Conservation (phyloP, 2,888 invertebrate species). For the Neoascia interrupta region DNA sequence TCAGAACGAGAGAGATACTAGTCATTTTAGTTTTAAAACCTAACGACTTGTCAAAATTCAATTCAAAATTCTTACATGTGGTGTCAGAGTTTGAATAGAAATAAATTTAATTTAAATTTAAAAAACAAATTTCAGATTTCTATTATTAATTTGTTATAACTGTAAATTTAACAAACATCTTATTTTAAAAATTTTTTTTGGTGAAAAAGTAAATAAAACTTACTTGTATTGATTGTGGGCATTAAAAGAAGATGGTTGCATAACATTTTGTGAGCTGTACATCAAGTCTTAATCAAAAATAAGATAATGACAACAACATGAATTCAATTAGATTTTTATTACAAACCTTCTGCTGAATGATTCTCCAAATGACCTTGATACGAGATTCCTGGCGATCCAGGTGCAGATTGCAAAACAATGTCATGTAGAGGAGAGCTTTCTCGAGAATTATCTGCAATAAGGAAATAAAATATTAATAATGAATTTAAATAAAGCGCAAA, state of each 20-base stretch:
- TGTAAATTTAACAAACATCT: no score
- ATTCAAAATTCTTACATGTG: no score
- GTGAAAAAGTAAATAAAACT: conserved; percentile 38
- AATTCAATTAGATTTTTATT: conserved; percentile 15
- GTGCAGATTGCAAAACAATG: conserved; percentile 82
- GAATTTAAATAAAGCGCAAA: no score
- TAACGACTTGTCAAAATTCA: no score
- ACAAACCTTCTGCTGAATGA: conserved; percentile 76
- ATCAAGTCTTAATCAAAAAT: conserved; percentile 74
- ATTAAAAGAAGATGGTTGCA: conserved; percentile 76
- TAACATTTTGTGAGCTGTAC: conserved; percentile 76
- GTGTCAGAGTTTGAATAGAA: no score
- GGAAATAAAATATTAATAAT: no score
- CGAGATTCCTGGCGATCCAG: conserved; percentile 84
- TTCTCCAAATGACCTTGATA: conserved; percentile 75
- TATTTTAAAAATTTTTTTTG: not conserved
- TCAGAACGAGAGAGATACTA: no score
- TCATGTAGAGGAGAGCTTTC: conserved; percentile 96
- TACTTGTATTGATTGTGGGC: conserved; percentile 78
- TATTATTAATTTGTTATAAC: no score
- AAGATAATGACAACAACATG: conserved; percentile 28
- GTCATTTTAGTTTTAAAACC: no score
- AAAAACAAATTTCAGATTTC: not conserved
- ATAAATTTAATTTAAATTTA: not conserved
- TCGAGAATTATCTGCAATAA: conserved; percentile 83